Conservation (phyloP, 2,797 vertebrate species). For the Aphelocoma californica region DNA sequence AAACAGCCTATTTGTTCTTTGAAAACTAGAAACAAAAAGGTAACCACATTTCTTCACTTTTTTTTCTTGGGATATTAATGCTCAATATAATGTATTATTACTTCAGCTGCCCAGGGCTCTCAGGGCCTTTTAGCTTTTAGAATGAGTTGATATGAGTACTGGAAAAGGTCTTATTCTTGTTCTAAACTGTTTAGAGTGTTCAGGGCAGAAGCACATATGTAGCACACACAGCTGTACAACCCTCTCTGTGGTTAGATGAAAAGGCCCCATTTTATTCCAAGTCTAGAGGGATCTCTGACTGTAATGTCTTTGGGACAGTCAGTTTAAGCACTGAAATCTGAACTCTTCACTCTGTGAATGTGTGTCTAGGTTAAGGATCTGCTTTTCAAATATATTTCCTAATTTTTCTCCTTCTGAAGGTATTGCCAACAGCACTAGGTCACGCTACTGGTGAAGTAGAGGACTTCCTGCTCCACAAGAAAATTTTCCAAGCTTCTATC, state of each 20-base stretch:
- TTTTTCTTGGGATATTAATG: neutral
- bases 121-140: neutral
- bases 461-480: neutral
- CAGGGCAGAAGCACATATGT: rapidly evolving
- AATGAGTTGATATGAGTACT: neutral
- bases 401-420: neutral
- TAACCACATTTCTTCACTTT: neutral
- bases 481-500: neutral
- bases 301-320: neutral
- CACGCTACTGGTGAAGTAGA: neutral
- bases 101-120: neutral
- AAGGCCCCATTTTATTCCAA: neutral
- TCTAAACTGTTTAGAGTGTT: neutral
- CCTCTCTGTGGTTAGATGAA: neutral
- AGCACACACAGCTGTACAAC: neutral
- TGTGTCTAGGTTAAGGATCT: neutral
- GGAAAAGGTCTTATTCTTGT: neutral
- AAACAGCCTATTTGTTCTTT: neutral
- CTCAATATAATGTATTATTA: neutral
- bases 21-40: neutral
- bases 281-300: neutral
- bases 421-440: neutral
- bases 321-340: neutral
- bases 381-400: neutral
- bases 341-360: neutral